phyloP scores from a whole-genome alignment of 2,113 vertebrate species.

The Gymnogyps californianus region DNA sequence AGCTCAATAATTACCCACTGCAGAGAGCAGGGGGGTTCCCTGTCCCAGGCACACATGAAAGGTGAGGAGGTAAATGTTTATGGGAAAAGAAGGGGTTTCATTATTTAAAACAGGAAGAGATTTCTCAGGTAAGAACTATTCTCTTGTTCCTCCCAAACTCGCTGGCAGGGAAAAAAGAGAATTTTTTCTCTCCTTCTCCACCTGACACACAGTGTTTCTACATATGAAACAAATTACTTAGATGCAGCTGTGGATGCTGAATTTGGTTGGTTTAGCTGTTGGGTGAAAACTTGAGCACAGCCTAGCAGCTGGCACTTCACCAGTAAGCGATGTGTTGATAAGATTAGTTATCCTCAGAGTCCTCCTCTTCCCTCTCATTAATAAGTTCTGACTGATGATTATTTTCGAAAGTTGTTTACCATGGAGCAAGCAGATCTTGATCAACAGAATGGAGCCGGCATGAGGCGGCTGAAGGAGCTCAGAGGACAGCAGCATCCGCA shows the following conservation, averaged over 20 bases:
- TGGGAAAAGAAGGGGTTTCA: neutral
- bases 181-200: neutral
- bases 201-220: neutral
- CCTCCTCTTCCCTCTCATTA: neutral
- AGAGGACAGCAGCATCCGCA: neutral
- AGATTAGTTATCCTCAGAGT: neutral
- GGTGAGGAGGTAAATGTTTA: neutral
- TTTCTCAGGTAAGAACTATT: neutral
- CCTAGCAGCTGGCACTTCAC: neutral
- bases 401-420: neutral
- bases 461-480: neutral
- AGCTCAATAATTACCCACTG: neutral
- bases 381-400: neutral
- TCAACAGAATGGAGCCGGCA: neutral
- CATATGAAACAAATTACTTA: neutral
- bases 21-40: neutral
- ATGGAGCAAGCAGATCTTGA: neutral
- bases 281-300: neutral
- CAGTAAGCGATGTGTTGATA: neutral
- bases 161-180: neutral
- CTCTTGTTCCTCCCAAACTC: neutral
- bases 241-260: neutral
- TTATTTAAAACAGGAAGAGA: slow-evolving; percentile 15
- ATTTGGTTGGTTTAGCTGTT: neutral
- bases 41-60: neutral